Evolutionary conservation across 2,113 vertebrate genomes (phyloP).

Genomic region (Lophura nycthemera): DNA sequence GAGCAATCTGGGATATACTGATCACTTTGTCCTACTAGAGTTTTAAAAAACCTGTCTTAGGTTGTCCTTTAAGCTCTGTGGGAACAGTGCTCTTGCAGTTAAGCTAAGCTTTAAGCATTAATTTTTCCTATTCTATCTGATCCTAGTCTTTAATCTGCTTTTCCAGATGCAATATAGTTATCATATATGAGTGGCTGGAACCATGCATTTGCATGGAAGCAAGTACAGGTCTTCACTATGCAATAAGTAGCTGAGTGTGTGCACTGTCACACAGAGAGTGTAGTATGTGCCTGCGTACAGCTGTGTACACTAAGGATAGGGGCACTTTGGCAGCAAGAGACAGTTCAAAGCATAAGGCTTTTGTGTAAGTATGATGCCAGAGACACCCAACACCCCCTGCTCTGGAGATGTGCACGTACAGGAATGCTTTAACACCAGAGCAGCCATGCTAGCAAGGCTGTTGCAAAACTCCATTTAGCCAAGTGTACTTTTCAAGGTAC

Average conservation of each 20-base stretch:
- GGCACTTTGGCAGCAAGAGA: neutral
- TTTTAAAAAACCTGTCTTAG: neutral
- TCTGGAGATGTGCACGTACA: neutral
- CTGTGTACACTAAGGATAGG: neutral
- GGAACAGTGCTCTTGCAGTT: slow-evolving; percentile 12
- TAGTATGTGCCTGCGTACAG: neutral
- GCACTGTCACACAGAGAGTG: neutral
- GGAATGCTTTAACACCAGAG: neutral
- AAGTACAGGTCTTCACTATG: neutral
- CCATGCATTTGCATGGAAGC: slow-evolving; percentile 33
- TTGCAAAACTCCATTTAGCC: neutral
- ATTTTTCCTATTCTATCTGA: slow-evolving; percentile 36
- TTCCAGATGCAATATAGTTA: slow-evolving; percentile 17
- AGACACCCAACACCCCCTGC: neutral
- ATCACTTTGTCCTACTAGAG: neutral
- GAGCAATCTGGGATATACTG: neutral
- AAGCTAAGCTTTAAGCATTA: neutral
- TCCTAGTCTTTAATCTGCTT: slow-evolving; percentile 49
- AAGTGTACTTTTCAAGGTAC: neutral
- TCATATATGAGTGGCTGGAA: slow-evolving; percentile 23
- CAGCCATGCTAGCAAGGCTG: neutral
- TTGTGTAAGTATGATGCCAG: neutral
- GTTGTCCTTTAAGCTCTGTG: neutral
- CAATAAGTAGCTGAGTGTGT: slow-evolving; percentile 4
- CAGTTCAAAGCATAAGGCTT: neutral